Evolutionary conservation across 2,797 vertebrate species (phyloP), one percentile per base, ranked within the genome.

Genomic region (Aulostomus chinensis): DNA sequence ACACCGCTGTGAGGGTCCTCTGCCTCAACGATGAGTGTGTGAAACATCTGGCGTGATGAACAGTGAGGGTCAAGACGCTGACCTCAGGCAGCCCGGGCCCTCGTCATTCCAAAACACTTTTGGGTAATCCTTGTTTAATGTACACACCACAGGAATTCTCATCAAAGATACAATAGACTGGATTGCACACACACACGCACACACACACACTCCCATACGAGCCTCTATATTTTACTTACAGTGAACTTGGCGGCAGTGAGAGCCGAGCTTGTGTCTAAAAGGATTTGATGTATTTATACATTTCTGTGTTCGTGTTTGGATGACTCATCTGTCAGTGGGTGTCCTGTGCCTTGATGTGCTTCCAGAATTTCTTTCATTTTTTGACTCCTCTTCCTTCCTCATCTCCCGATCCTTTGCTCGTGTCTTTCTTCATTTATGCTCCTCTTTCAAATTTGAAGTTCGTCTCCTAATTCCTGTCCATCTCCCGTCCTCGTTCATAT

Each of bases 241-340:
- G 32, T 48, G 46, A 64, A 80, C 59, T 72, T 39, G 4, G 2
- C 45, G 60, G 45, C 35, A 45, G 26, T 4, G 33, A 34, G 46
- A 34, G 16, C 39, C 61, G 48, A 64, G 50, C 51, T 56, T 47
- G 29, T 33, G 37, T 54, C 53, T 55, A 55, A 61, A 58, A 66
- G 66, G 74, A 66, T 71, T 77, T 73, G 43, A 80, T 84, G 37
- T 85, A 78, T 84, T 80, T 78, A 68, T 77, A 62, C 72, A 59
- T 68, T 53, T 65, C 61, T 78, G 42, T 72, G 43, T 68, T 83
- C 48, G 17, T 83, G 79, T 80, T 66, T 49, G 70, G 64, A 58
- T 85, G 79, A 84, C 55, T 83, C 81, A 81, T 80, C 37, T 48
- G 28, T 68, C 78, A 68, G 82, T 81, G 82, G 83, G 82, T 75